A percentile compares a stretch with the other conserved stretches of the same genome.
Conservation (phyloP, 35 echinoderm and acorn worm species). For the Apostichopus californicus region DNA sequence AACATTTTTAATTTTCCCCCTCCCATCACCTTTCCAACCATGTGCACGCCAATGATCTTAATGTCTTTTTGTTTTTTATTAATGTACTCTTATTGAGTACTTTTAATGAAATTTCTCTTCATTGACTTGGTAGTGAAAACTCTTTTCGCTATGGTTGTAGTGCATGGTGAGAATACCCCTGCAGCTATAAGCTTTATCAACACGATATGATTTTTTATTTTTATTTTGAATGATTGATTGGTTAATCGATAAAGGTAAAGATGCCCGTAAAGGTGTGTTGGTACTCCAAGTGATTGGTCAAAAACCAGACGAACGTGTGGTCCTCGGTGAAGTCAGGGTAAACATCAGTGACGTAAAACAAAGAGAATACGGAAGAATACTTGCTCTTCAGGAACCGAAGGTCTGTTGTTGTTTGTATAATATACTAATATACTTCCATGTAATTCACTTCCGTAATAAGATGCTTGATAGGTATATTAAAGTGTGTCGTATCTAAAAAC, state of each 20-base stretch:
- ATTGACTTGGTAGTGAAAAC: too few species aligned
- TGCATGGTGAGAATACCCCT: too few species aligned
- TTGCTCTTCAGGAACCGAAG: slow-evolving; percentile 36
- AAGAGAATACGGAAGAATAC: slow-evolving; percentile 35
- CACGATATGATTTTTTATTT: not conserved
- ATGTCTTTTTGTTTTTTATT: too few species aligned
- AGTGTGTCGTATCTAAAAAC: not conserved
- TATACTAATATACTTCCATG: not conserved
- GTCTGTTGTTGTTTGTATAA: not conserved
- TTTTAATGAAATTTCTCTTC: too few species aligned
- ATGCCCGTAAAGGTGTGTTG: not conserved
- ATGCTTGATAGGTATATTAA: not conserved
- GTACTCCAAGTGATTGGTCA: slow-evolving; percentile 4
- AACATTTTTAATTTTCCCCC: too few species aligned
- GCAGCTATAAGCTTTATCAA: too few species aligned
- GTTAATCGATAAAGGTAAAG: not conserved
- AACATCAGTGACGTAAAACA: slow-evolving; percentile 16
- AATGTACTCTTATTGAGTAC: too few species aligned
- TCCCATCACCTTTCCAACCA: too few species aligned
- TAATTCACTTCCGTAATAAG: too few species aligned
- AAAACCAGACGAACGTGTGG: not conserved
- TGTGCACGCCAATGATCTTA: too few species aligned
- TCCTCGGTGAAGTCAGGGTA: slow-evolving; percentile 28
- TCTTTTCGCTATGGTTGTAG: too few species aligned
- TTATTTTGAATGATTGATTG: not conserved